Evolutionary conservation across 1,140 invertebrate species (phyloP), one percentile per base, ranked within the genome.

Genomic region (Meloidogyne hapla): DNA sequence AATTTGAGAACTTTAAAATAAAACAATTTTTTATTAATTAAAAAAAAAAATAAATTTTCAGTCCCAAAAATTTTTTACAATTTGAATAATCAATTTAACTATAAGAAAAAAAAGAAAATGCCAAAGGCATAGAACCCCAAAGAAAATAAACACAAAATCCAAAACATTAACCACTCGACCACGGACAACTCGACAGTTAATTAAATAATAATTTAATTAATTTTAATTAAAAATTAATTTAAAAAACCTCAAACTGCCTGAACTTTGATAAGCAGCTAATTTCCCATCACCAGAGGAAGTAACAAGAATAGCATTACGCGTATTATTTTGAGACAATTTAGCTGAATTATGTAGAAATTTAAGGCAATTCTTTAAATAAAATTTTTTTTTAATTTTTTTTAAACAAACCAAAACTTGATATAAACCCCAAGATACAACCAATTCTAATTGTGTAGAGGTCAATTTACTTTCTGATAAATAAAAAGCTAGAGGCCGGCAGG

Each of bases 291-390:
- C 95, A 69, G 94, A 93, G 67, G 91, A 89, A 85, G 96, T 97
- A 0, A 99, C 95, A 91, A 95, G 98, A 9, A 99, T 92, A 61
- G 94, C 95, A 88, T 92, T 93, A 85, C 93, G 94, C 5, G 98
- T 92, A 91, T 96, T 97, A 88, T 97, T 96, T 87, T 99, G 96
- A 77, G 92, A 91, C 74, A 98, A 88, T 87, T 94, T 95, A 42
- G 94, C 95, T 90, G 98, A 96, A 89, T 96, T 96, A 87, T 94
- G 94, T 79, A 99, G 90, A 89, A 98, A 98, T 85, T 93, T 94
- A 76, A 98, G 88, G 74, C 94, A 95, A 89, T 94, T 93, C 95
- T 98, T 88, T 33, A 33, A n/a, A n/a, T n/a, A n/a, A n/a, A n/a
- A n/a, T n/a, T n/a, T n/a, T n/a, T n/a, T n/a, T n/a, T n/a, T n/a